Base-by-base conservation (phyloP, 2,113 vertebrate genomes). In the Tupaia tana region DNA sequence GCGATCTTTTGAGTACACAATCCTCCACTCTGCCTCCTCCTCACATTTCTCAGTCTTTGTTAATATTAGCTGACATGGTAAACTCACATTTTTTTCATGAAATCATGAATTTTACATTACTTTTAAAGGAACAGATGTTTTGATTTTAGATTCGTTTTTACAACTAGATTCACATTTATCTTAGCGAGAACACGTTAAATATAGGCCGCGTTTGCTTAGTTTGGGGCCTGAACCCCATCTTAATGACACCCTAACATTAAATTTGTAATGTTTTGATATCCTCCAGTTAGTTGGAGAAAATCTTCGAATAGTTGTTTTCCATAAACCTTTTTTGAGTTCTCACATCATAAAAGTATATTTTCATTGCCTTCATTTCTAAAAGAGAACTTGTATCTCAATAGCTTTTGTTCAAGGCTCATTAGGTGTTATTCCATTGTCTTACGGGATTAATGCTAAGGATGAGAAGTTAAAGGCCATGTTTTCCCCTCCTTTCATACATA, bases 31-130 rank as follows among this genome's bases (percentile, higher is more conserved):
- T 78, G 73, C 34, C 15, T 16, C 64, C 27, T 63, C 82, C 66
- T 93, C 83, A 80, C 25, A 31, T 92, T 83, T 92, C 92, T 86
- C 15, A 34, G 74, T 73, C 66, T 95, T 96, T 96, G 67, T 94
- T 95, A 96, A 89, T 77, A 79, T 83, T 86, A 95, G 58, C 94
- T 93, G 61, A 93, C 16, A 11, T 86, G 82, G 88, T 97, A 82
- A 95, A 73, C 27, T 87, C 16, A 59, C 8, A 15, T 67, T 86
- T 87, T 90, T 71, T 67, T 2, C 43, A 73, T 16, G 56, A 91
- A 93, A 94, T 94, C 90, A 95, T 95, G 95, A 96, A 90, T 97
- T 94, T 96, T 95, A 81, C 95, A 90, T 95, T 91, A 87, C 90
- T 96, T 94, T 95, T 61, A 91, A 91, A 89, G 84, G 83, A 94